Conservation (phyloP, 2,888 invertebrate genomes). For the Toxonevra muliebris region DNA sequence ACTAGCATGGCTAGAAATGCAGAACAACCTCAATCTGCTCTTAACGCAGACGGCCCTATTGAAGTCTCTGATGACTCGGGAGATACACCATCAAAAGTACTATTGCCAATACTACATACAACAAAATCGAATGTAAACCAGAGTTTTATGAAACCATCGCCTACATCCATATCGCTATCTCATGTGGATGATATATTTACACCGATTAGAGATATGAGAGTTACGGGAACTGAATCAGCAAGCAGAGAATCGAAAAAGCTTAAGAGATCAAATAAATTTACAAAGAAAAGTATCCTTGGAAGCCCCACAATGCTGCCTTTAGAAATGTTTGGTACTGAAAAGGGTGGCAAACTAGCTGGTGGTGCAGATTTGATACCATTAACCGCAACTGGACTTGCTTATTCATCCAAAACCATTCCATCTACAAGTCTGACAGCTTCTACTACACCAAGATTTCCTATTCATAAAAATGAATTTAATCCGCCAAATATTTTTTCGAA, state of each 20-base stretch:
- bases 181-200: slow-evolving; percentile 39
- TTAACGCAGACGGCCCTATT: slow-evolving; percentile 50
- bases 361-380: slow-evolving; percentile 59
- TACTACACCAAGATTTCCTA: slow-evolving; percentile 31
- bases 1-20: not conserved
- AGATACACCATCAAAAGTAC: slow-evolving; percentile 35
- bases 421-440: slow-evolving; percentile 49
- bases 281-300: slow-evolving; percentile 14
- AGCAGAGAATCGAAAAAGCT: slow-evolving; percentile 15
- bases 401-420: slow-evolving; percentile 50
- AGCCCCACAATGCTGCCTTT: slow-evolving; percentile 5
- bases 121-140: not conserved
- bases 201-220: not conserved
- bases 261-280: slow-evolving; percentile 29
- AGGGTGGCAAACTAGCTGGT: slow-evolving; percentile 50
- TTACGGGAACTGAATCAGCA: not conserved
- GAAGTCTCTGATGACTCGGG: slow-evolving; percentile 58
- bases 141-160: slow-evolving; percentile 12
- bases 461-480: slow-evolving; percentile 22
- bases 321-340: slow-evolving; percentile 19
- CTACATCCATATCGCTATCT: slow-evolving; percentile 15
- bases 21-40: slow-evolving; percentile 18
- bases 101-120: slow-evolving; percentile 1
- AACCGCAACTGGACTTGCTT: slow-evolving; percentile 48
- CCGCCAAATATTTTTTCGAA: slow-evolving; percentile 31